Conservation (phyloP, 2,888 invertebrate genomes). For the Dicycla oo region DNA sequence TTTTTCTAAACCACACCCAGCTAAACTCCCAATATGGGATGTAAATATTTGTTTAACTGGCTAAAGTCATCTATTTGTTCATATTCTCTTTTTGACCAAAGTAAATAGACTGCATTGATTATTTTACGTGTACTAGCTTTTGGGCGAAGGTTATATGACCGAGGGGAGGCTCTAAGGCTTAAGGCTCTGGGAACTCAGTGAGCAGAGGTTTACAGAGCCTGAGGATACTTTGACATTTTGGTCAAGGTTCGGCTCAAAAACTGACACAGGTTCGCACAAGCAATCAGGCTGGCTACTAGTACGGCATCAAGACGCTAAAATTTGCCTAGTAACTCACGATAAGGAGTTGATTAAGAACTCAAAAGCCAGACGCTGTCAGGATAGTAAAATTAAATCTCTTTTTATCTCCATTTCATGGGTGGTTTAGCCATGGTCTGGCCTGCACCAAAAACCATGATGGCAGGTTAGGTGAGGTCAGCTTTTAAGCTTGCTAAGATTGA, state of each 20-base stretch:
- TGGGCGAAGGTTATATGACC: too few relatives aligned
- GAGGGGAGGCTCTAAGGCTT: too few relatives aligned
- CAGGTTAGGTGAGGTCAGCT: constrained; percentile 2
- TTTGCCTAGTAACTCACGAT: neutral
- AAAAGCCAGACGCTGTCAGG: neutral
- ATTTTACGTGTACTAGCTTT: too few relatives aligned
- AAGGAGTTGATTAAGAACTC: neutral
- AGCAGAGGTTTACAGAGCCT: neutral
- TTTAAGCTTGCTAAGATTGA: too few relatives aligned
- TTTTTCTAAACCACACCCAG: constrained; percentile 9
- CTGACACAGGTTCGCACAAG: neutral
- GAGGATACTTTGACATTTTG: constrained; percentile 8
- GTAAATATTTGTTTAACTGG: too few relatives aligned
- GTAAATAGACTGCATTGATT: too few relatives aligned
- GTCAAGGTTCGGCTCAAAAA: constrained; percentile 1
- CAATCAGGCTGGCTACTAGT: constrained; percentile 1
- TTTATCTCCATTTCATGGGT: neutral
- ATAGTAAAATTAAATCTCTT: neutral
- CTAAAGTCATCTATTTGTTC: too few relatives aligned
- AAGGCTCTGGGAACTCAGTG: too few relatives aligned
- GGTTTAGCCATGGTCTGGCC: too few relatives aligned
- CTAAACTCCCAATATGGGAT: neutral
- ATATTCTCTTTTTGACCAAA: too few relatives aligned
- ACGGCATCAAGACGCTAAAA: constrained; percentile 1
- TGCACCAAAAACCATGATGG: neutral